A percentile compares a stretch with the other conserved stretches of the same genome.
phyloP scores from a whole-genome alignment of 2,888 invertebrate species.

The Eumacrocentrus americanus region DNA sequence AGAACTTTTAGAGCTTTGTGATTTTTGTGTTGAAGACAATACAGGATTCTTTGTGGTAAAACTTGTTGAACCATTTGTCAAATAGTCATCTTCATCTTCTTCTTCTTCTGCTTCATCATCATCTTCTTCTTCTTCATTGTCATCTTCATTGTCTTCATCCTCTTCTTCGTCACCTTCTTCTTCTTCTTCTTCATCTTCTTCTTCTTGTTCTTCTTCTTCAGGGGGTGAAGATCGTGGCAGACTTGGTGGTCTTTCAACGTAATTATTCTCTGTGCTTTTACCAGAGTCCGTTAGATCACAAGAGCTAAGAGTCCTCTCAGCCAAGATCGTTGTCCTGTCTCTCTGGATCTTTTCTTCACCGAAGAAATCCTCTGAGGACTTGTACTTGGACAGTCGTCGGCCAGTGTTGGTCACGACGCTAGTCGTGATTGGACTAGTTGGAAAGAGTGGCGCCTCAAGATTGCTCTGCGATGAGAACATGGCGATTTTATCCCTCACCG shows the following conservation, averaged over 20 bases:
- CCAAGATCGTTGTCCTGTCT: conserved; percentile 40
- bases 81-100: not conserved
- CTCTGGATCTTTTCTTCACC: conserved; percentile 43
- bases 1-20: conserved; percentile 5
- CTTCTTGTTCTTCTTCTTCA: conserved; percentile 21
- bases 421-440: conserved; percentile 42
- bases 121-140: not conserved
- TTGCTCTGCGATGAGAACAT: conserved; percentile 72
- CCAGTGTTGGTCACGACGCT: conserved; percentile 58
- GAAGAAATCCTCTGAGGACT: conserved; percentile 59
- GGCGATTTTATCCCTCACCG: conserved; percentile 85
- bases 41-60: conserved; percentile 32
- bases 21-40: conserved; percentile 35
- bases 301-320: conserved; percentile 52
- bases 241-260: conserved; percentile 35
- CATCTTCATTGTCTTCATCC: not conserved
- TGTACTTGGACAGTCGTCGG: conserved; percentile 61
- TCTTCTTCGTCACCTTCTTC: not conserved
- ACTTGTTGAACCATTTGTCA: conserved; percentile 30
- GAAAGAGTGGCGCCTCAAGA: conserved; percentile 49
- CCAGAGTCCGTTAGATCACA: conserved; percentile 47
- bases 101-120: not conserved
- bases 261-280: conserved; percentile 20
- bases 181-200: not conserved
- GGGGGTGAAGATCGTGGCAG: conserved; percentile 40